These are phyloP conservation scores for Mareca strepera DNA, from an alignment of 2,797 vertebrate species.

Conservation along the genomic window DNA sequence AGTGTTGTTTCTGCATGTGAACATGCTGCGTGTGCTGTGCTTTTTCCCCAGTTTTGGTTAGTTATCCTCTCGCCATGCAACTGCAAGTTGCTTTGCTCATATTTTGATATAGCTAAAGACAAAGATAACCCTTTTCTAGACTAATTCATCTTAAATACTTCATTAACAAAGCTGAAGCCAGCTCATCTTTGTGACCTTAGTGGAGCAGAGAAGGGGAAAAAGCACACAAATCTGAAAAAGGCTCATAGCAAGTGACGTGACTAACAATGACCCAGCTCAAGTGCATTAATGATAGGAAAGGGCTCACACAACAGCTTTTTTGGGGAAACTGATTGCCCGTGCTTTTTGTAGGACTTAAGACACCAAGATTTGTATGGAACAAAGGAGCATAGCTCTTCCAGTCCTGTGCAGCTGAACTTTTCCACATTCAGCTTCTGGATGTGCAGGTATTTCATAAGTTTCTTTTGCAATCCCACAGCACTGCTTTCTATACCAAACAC, in stretches of 20 bases:
- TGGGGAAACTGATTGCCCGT: not conserved
- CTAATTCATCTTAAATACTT: not conserved
- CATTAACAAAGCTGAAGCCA: not conserved
- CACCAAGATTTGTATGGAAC: not conserved
- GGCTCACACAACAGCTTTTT: not conserved
- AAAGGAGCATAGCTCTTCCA: not conserved
- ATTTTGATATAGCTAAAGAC: not conserved
- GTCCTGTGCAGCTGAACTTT: not conserved
- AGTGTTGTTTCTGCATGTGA: too few relatives aligned
- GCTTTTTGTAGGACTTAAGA: not conserved
- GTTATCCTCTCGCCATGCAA: not conserved
- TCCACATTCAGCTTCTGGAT: not conserved
- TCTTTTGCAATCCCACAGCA: not conserved
- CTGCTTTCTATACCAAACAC: not conserved
- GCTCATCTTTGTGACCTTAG: not conserved
- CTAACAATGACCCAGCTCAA: not conserved
- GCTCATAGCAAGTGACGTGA: not conserved
- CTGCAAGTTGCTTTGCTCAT: not conserved
- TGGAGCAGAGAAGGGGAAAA: not conserved
- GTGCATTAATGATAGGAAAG: not conserved
- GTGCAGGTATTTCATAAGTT: fast-evolving
- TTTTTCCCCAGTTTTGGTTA: not conserved
- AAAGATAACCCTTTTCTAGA: not conserved
- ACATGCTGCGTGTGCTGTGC: too few relatives aligned
- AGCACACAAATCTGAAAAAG: not conserved